Evolutionary conservation across 2,888 invertebrate genomes (phyloP).

Genomic region (Trissolcus brochymenae): DNA sequence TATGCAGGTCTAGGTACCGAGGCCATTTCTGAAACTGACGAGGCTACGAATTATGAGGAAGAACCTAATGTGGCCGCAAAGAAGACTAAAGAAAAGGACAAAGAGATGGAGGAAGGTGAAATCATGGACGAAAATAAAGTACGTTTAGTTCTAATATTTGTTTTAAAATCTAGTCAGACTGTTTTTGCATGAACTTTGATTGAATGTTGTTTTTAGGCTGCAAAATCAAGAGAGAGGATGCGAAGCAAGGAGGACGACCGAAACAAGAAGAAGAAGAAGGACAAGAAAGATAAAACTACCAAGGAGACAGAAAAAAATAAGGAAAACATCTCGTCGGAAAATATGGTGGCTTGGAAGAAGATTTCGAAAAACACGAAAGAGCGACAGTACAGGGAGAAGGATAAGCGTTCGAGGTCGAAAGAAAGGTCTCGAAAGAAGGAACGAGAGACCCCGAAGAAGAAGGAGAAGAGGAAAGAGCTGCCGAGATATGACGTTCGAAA

Average conservation of each 20-base stretch:
- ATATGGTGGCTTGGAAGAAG: constrained; percentile 85
- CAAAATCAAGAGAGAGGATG: constrained; percentile 61
- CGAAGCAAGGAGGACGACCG: constrained; percentile 71
- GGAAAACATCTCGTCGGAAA: constrained; percentile 77
- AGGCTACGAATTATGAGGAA: constrained; percentile 74
- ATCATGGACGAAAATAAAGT: constrained; percentile 65
- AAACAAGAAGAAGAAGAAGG: constrained; percentile 79
- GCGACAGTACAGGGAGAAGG: constrained; percentile 85
- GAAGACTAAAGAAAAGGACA: constrained; percentile 71
- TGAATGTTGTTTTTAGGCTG: constrained; percentile 68
- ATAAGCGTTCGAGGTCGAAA: constrained; percentile 71
- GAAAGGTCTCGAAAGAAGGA: constrained; percentile 72
- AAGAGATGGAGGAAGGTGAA: constrained; percentile 74
- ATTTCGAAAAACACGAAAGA: constrained; percentile 85
- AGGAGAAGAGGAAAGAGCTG: constrained; percentile 85
- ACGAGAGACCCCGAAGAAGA: constrained; percentile 74
- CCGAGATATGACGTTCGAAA: constrained; percentile 90
- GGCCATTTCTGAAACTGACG: constrained; percentile 76
- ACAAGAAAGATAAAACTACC: constrained; percentile 72
- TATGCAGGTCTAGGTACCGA: constrained; percentile 76
- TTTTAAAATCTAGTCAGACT: not conserved
- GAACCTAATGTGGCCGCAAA: constrained; percentile 73
- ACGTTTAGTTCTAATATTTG: not conserved
- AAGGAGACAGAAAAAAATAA: constrained; percentile 77
- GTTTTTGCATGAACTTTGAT: not conserved